Evolutionary conservation across 2,888 invertebrate genomes (phyloP), one percentile per base, ranked within the genome.

Genomic region (Trypoxylon attenuatum): DNA sequence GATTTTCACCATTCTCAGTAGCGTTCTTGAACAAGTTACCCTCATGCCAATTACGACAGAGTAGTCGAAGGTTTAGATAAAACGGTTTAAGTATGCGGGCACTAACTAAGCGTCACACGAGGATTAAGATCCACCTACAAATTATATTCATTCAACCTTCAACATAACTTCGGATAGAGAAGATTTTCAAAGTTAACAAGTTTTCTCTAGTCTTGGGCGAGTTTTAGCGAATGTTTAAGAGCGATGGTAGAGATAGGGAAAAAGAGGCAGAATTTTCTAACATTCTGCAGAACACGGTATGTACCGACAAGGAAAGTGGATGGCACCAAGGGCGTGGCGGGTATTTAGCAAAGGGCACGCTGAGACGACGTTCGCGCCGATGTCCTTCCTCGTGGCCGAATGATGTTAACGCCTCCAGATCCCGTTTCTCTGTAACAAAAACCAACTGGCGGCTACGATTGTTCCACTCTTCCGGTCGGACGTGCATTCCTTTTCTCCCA

Each of bases 351-450:
- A 43, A 27, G 55, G 49, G 19, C 42, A 29, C 38, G 57, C 38
- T 53, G 55, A 23, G 53, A 47, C 64, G 59, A 47, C 64, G 59
- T 49, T 57, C 47, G 46, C 23, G 41, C 39, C 10, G 19, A 54
- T 49, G 52, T 60, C 59, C 69, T 52, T 61, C 58, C n/a, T n/a
- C n/a, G 61, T 51, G 41, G 29, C 21, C 52, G 69, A 61, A 68
- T 67, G 63, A 41, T 68, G 78, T 80, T 76, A 81, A 81, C 81
- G 81, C 81, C 80, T 76, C 71, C 68, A 69, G 57, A 76, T 76
- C 74, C 72, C 65, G 57, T 66, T 75, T 68, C 52, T 53, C 57
- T 42, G 60, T 49, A 54, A 76, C 77, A 78, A 76, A 76, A 70
- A 41, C 65, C 63, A 62, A 69, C 62, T 50, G 58, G 57, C 58